These are phyloP conservation scores for Mycalesis mineus DNA, from an alignment of 2,888 invertebrate species.

Conservation along the genomic window DNA sequence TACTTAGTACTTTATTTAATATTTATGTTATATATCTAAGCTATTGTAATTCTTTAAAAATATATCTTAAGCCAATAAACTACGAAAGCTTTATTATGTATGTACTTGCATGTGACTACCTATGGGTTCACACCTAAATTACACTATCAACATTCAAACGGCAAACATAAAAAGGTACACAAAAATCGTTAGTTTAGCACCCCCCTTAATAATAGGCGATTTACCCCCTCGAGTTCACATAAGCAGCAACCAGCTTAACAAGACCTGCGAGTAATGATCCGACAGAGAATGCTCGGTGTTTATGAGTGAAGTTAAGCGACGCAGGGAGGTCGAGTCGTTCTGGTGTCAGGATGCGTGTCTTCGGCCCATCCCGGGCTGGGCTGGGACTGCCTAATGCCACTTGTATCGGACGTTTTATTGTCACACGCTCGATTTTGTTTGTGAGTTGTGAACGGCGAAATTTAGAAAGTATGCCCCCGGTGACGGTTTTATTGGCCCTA, in stretches of 20 bases:
- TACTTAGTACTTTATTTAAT: no score
- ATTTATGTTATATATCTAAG: no score
- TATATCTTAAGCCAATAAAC: no score
- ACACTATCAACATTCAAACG: slow-evolving; percentile 65
- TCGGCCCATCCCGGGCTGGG: slow-evolving; percentile 52
- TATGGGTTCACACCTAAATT: slow-evolving; percentile 58
- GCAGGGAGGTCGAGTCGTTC: slow-evolving; percentile 24
- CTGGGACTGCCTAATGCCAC: slow-evolving; percentile 64
- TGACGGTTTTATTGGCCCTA: slow-evolving; percentile 70
- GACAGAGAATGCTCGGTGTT: slow-evolving; percentile 12
- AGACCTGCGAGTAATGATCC: slow-evolving; percentile 40
- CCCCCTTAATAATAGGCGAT: slow-evolving; percentile 74
- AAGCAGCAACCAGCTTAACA: slow-evolving; percentile 42
- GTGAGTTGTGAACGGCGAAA: slow-evolving; percentile 61
- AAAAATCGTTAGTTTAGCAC: slow-evolving; percentile 72
- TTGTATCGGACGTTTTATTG: slow-evolving; percentile 73
- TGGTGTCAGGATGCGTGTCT: slow-evolving; percentile 59
- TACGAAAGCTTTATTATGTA: neutral
- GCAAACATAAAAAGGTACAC: slow-evolving; percentile 71
- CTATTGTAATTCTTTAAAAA: no score
- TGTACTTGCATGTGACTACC: neutral
- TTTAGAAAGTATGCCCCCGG: slow-evolving; percentile 60
- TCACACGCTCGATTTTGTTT: slow-evolving; percentile 64
- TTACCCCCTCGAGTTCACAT: slow-evolving; percentile 55
- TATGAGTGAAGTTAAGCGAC: slow-evolving; percentile 19